These are phyloP conservation scores for Dendronephthya gigantea DNA, from an alignment of 64 coral and sea anemone species.

Conservation along the genomic window DNA sequence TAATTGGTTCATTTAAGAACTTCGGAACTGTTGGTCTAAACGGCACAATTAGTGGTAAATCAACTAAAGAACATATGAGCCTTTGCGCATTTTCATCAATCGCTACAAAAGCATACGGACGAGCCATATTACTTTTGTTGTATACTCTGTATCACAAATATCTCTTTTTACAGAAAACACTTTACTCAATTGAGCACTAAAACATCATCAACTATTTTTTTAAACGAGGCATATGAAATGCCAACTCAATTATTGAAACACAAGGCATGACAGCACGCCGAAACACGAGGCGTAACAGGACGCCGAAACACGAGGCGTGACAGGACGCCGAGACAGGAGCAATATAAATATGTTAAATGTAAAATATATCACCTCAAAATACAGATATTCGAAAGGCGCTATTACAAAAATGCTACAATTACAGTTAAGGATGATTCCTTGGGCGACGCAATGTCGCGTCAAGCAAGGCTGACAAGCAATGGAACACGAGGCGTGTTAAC, in stretches of 20 bases:
- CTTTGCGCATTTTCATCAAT: background rate
- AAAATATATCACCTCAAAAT: too few species aligned
- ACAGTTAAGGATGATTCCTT: too few species aligned
- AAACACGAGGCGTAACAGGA: background rate
- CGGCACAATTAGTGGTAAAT: background rate
- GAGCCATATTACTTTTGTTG: background rate
- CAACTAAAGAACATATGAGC: background rate
- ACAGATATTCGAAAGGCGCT: too few species aligned
- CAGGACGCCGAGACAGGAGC: too few species aligned
- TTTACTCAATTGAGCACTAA: background rate
- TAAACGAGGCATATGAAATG: background rate
- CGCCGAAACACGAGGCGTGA: background rate
- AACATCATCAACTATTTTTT: background rate
- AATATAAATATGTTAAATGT: too few species aligned
- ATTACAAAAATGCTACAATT: too few species aligned
- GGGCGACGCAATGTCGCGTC: too few species aligned
- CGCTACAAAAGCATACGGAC: background rate
- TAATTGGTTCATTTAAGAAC: background rate
- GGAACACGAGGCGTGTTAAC: too few species aligned
- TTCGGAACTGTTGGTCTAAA: background rate
- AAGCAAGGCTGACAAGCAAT: too few species aligned
- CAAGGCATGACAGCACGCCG: background rate
- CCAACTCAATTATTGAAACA: background rate
- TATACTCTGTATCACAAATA: background rate
- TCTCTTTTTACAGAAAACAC: background rate